These are phyloP conservation scores for Psix sp. DNA, from an alignment of 1,140 invertebrate species.

Conservation along the genomic window DNA sequence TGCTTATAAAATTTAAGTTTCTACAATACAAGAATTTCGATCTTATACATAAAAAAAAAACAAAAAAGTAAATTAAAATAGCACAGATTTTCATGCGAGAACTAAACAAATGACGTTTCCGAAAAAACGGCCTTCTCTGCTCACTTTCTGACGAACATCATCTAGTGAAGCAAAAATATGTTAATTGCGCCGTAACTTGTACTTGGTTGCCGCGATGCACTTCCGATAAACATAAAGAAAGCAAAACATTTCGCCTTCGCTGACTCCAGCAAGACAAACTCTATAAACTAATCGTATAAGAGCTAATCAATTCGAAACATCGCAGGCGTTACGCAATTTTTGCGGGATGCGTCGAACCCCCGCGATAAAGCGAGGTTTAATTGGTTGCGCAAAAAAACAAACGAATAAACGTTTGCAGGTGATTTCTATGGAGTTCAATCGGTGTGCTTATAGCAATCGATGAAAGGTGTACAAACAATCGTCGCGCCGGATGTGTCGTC, in stretches of 20 bases:
- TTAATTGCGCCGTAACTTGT: neutral
- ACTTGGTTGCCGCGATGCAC: conserved; percentile 4
- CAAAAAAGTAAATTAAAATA: too few species aligned
- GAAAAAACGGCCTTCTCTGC: too few species aligned
- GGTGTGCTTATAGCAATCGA: conserved; percentile 34
- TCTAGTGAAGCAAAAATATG: neutral
- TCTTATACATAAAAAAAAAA: too few species aligned
- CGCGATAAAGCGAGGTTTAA: conserved; percentile 31
- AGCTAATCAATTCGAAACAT: conserved; percentile 17
- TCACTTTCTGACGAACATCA: neutral
- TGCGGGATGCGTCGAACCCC: conserved; percentile 12
- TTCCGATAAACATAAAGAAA: conserved; percentile 4
- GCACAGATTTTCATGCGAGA: too few species aligned
- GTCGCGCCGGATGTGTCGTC: conserved; percentile 37
- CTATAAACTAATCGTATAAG: conserved; percentile 28
- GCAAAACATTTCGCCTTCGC: neutral
- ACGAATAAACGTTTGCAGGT: conserved; percentile 29
- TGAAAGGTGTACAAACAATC: conserved; percentile 59
- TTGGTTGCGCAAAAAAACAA: conserved; percentile 30
- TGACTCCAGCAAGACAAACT: conserved; percentile 3
- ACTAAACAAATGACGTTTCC: too few species aligned
- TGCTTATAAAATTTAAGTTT: too few species aligned
- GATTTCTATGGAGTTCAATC: conserved; percentile 34
- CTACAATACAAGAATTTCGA: too few species aligned
- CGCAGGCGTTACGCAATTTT: conserved; percentile 22